Base-by-base conservation (phyloP, 2,113 vertebrate species). In the Rhabdomys dilectus region DNA sequence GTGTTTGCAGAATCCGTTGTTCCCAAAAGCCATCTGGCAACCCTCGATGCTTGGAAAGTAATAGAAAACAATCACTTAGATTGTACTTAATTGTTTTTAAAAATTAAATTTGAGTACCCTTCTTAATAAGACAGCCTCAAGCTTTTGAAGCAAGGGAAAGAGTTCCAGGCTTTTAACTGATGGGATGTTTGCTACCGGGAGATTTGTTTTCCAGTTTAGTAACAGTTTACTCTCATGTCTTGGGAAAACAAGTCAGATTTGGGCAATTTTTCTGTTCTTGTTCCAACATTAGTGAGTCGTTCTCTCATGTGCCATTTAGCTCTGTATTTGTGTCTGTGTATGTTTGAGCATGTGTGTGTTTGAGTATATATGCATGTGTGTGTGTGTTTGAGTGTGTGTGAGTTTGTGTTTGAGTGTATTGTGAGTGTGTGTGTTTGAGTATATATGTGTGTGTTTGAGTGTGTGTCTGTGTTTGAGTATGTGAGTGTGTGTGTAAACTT, bases 11-110 rank as follows among this genome's bases (percentile, higher is more conserved):
- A 97, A 97, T 92, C 48, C 70, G 31, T 66, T 95, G 91, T 97
- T 98, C 97, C 92, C 39, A 94, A 93, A 91, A 96, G 58, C 96
- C 94, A 97, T 96, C 97, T 98, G 97, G 82, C 95, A 76, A 95
- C 96, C 97, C 96, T 81, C 39, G 84, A 91, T 0, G 1, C 70
- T 84, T 90, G 81, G 64, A 89, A 85, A 84, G 90, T 88, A 94
- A 78, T 60, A 19, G 87, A 85, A 97, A 96, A 93, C 53, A 36
- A 96, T 95, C 70, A 91, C 93, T 92, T 97, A 97, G 95, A 95
- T 9, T 89, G 96, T 97, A 90, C 97, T 91, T 94, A 42, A 91
- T 97, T 96, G 93, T 95, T 97, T 97, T 80, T 66, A 62, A n/a
- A 94, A 86, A 86, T 96, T 91, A 97, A 58, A 56, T 53, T 96